Conservation (phyloP, 1,140 invertebrate species). For the Pseudomyrmex concolor region DNA sequence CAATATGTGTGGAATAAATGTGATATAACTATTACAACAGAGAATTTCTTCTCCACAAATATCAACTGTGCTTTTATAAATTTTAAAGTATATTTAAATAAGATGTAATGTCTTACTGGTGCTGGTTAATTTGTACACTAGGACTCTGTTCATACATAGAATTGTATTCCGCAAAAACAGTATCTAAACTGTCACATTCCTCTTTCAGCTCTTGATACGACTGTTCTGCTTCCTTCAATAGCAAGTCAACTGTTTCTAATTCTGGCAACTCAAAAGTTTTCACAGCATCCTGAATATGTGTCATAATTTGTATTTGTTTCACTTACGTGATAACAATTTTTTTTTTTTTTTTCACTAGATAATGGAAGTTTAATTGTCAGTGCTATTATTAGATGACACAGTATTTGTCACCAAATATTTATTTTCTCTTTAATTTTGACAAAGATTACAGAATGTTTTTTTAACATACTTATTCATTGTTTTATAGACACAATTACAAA, state of each 20-base stretch:
- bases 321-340: no score
- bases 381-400: no score
- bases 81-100: no score
- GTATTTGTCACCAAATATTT: no score
- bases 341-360: no score
- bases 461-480: not conserved
- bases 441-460: not conserved
- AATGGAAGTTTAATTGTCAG: no score
- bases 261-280: conserved; percentile 8
- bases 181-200: conserved; percentile 51
- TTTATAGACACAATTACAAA: no score
- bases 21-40: no score
- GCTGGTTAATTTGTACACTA: not conserved
- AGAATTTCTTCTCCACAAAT: no score
- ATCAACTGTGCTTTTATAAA: no score
- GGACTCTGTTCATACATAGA: conserved; percentile 42
- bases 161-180: conserved; percentile 61
- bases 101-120: not conserved
- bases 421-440: no score
- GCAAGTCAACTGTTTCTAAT: conserved; percentile 13
- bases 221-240: conserved; percentile 15
- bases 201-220: conserved; percentile 57
- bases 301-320: not conserved
- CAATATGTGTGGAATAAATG: no score
- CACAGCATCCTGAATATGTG: conserved; percentile 17